Evolutionary conservation across 92 coral and sea anemone species (phyloP).

Genomic region (Heteractis magnifica): DNA sequence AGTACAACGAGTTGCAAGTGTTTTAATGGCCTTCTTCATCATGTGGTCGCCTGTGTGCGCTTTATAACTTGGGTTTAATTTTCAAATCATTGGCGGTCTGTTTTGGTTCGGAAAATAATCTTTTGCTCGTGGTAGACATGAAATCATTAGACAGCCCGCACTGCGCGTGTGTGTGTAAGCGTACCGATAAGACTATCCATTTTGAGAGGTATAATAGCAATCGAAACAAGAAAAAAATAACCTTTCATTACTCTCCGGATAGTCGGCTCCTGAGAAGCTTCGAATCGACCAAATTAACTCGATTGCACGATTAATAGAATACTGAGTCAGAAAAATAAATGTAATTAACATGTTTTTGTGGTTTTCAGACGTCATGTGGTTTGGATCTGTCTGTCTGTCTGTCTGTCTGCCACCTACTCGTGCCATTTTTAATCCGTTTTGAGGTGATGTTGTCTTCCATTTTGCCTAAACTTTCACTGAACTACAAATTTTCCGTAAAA

Average conservation of each 20-base stretch:
- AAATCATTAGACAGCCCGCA: too few species aligned
- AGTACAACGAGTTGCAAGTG: too few species aligned
- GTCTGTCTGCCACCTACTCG: background rate
- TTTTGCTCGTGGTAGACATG: background rate
- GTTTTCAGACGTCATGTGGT: background rate
- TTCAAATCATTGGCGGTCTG: background rate
- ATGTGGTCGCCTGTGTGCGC: too few species aligned
- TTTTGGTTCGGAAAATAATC: too few species aligned
- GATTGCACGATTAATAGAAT: background rate
- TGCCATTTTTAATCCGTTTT: too few species aligned
- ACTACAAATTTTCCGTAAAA: too few species aligned
- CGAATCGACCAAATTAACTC: background rate
- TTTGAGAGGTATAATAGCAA: background rate
- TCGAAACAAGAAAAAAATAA: too few species aligned
- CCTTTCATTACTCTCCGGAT: background rate
- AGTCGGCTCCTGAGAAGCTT: background rate
- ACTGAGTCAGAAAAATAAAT: background rate
- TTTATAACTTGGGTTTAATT: too few species aligned
- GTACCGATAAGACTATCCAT: background rate
- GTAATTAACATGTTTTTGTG: background rate
- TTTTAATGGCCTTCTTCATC: too few species aligned
- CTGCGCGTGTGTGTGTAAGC: too few species aligned
- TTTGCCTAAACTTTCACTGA: too few species aligned
- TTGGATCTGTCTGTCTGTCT: background rate
- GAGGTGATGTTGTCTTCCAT: too few species aligned